Evolutionary conservation across 2,797 vertebrate genomes (phyloP), one percentile per base, ranked within the genome.

Genomic region (Pseudochromis fuscus): DNA sequence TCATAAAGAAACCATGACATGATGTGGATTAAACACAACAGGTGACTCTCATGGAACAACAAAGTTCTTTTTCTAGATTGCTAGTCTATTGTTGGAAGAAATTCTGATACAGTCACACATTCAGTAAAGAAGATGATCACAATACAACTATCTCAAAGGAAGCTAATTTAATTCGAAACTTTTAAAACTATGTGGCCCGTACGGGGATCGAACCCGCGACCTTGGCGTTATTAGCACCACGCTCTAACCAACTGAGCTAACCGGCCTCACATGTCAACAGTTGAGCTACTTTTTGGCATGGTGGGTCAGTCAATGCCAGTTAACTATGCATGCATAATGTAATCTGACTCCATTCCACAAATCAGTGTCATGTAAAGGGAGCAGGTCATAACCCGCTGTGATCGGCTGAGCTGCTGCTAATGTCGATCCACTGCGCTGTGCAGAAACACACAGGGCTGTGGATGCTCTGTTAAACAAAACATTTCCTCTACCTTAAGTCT

Each of bases 191-290:
- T 0, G 0, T 77, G 71, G 85, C 87, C 83, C 3, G 35, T 89
- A 89, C 76, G 66, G 89, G 84, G 83, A 89, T 92, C 77, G 66
- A 93, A 93, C 86, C 85, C 81, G 16, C 57, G 15, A 90, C 87
- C 81, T 81, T 88, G 82, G 86, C 77, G 40, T 92, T 88, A 92
- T 90, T 89, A 89, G 88, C 88, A 91, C 91, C 85, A 91, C 80
- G 50, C 86, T 92, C 84, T 91, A 90, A 93, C 90, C 72, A 82
- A 73, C 83, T 87, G 80, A 86, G 77, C 72, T 81, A 79, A 83
- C 77, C 60, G 12, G 72, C 68, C 72, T 23, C 16, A 19, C 19
- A 23, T 5, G 11, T 1, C 1, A 1, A 4, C 0, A 1, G 0
- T 1, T 42, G 2, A 7, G 18, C n/a, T 27, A 23, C 16, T 37